These are phyloP conservation scores for Alouatta palliata DNA, from an alignment of 2,113 vertebrate species.

Conservation along the genomic window DNA sequence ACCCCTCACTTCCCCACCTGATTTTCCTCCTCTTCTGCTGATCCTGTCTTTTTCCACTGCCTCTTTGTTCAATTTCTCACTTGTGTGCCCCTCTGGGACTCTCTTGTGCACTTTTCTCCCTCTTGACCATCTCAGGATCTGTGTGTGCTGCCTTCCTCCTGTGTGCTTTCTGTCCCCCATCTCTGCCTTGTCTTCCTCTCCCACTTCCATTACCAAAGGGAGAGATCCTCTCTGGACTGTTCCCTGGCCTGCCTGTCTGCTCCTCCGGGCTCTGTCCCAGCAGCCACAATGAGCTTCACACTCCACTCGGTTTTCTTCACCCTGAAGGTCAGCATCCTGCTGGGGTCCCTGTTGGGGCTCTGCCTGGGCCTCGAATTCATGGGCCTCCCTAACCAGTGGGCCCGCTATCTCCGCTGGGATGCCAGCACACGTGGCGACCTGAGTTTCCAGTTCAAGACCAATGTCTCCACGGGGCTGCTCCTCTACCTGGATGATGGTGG, in stretches of 20 bases:
- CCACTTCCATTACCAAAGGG: not conserved
- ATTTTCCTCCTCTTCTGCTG: conserved; percentile 32
- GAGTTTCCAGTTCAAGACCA: conserved; percentile 97
- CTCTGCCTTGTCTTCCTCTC: not conserved
- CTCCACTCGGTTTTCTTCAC: conserved; percentile 87
- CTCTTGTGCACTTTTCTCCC: not conserved
- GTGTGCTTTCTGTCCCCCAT: not conserved
- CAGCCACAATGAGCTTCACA: conserved; percentile 84
- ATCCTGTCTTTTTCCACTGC: conserved; percentile 36
- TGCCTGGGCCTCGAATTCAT: conserved; percentile 94
- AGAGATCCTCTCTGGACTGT: not conserved
- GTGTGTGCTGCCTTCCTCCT: not conserved
- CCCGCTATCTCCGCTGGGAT: conserved; percentile 97
- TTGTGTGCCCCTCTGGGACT: not conserved
- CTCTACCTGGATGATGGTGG: conserved; percentile 98
- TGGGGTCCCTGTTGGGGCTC: conserved; percentile 90
- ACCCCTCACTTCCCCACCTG: not conserved
- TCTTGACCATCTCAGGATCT: not conserved
- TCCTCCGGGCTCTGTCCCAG: not conserved
- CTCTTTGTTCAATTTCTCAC: conserved; percentile 19
- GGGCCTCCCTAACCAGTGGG: conserved; percentile 95
- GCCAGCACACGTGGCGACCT: conserved; percentile 95
- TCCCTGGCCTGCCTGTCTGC: not conserved
- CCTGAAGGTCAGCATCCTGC: conserved; percentile 88
- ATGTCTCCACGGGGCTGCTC: conserved; percentile 91